Base-by-base conservation (phyloP, 2,888 invertebrate species). In the Orthosia incerta region DNA sequence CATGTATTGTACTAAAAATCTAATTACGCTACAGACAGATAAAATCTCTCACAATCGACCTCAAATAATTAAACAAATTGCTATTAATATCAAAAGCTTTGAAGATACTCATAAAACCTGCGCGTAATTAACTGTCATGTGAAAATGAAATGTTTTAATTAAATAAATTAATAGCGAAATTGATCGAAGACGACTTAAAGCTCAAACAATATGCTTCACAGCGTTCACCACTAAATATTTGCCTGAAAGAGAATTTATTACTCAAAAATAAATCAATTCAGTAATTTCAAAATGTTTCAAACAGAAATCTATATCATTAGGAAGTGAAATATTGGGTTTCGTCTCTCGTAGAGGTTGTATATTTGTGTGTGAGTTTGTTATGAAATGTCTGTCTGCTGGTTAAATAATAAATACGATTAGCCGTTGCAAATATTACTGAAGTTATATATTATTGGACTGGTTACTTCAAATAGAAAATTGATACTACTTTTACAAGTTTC, bases 161-260 rank as follows among this genome's bases (percentile, higher is more conserved):
- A 77, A 61, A 76, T 20, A 51, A 73, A 73, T 75, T 62, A 72
- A 69, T 64, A 80, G 31, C 56, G 39, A 72, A 72, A 80, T 66
- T 79, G 76, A 78, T 78, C 62, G 71, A 75, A 77, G 71, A 48
- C 69, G 63, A 68, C 60, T 71, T 53, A 31, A 50, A 67, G 53
- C 78, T 67, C 69, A 71, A 80, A 74, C 78, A 76, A 79, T 81
- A 81, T 63, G 82, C 63, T 74, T 55, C 66, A 72, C 45, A 76
- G 26, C 75, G 59, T 60, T 86, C 75, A 86, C 48, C 79, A 72
- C 82, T 81, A 84, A 84, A 79, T 84, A 81, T 84, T 84, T 84
- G 71, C 76, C 31, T 71, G 53, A 59, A 59, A 46, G 68, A 65
- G 48, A 73, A 86, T 86, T 82, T 82, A 85, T 85, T 60, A 68